Evolutionary conservation across 2,888 invertebrate genomes (phyloP), one percentile per base, ranked within the genome.

Genomic region (Apamea crenata): DNA sequence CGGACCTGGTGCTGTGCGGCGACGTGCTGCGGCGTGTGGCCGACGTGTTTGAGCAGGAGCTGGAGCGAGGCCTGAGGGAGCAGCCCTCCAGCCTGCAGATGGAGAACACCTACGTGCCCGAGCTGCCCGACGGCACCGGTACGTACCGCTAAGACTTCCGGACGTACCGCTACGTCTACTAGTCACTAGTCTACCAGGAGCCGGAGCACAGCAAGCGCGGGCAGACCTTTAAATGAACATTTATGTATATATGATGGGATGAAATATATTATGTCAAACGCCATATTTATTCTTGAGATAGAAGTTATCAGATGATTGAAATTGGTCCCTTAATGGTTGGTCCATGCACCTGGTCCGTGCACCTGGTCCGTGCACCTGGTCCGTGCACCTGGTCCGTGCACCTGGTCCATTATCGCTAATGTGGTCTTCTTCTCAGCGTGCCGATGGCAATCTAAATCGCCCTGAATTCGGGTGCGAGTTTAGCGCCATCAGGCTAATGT

Each of bases 61-160:
- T 98, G 95, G 97, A 97, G 88, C 94, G 96, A 32, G 98, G 98
- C 0, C 97, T 98, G 68, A 95, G 96, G 53, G 96, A 97, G 91
- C 94, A 97, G 88, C 97, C 97, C 16, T 98, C 98, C 74, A 98
- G 98, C 50, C 94, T 98, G 83, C 98, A 98, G 94, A 98, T 98
- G 98, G 98, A 98, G 92, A 98, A 98, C 94, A 98, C 98, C 0
- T 98, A 98, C 90, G 97, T 98, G 71, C 98, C 98, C 0, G 98
- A 98, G 92, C 94, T 98, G 68, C 98, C 98, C 0, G 97, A 98
- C 91, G 98, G 98, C 81, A 97, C 97, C 89, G 98, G 98, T 98
- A 90, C 80, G 87, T 76, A 66, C 18, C 16, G n/a, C 59, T 32
- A 29, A 29, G 21, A 21, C 36, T 66, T 18, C 6, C 14, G 12